These are phyloP conservation scores for Agrochola litura DNA, from an alignment of 2,888 invertebrate genomes.

Conservation along the genomic window DNA sequence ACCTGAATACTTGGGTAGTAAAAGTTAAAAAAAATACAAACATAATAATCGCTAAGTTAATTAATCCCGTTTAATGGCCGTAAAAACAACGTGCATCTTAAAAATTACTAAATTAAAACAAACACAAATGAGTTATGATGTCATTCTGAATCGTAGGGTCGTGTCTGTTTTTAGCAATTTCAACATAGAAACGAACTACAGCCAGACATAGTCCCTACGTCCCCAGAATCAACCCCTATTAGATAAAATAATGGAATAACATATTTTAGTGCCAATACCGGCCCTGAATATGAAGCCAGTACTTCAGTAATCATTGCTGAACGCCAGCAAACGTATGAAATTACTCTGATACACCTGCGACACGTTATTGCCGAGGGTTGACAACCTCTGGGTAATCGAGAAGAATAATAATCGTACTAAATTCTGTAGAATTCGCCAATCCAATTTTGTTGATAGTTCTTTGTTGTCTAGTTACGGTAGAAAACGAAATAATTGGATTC, in stretches of 20 bases:
- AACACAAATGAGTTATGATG: background rate
- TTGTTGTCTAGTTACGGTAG: constrained; percentile 28
- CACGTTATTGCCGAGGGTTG: constrained; percentile 46
- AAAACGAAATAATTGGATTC: background rate
- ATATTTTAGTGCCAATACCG: constrained; percentile 43
- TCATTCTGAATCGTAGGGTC: constrained; percentile 1
- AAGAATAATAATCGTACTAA: constrained; percentile 42
- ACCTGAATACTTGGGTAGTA: no score
- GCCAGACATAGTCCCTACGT: background rate
- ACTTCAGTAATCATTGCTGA: constrained; percentile 51
- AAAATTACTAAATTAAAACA: background rate
- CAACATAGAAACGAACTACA: background rate
- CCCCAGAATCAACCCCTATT: constrained; percentile 30
- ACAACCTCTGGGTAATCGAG: constrained; percentile 31
- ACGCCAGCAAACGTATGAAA: constrained; percentile 44
- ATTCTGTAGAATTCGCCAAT: constrained; percentile 14
- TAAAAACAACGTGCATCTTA: no score
- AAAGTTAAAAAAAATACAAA: no score
- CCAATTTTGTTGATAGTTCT: constrained; percentile 32
- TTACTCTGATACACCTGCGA: constrained; percentile 54
- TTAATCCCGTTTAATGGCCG: no score
- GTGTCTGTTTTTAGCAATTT: constrained; percentile 3
- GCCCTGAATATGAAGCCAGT: constrained; percentile 48
- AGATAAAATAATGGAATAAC: constrained; percentile 31
- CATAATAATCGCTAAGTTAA: no score